Evolutionary conservation across 64 coral and sea anemone species (phyloP).

Genomic region (Pocillopora verrucosa): DNA sequence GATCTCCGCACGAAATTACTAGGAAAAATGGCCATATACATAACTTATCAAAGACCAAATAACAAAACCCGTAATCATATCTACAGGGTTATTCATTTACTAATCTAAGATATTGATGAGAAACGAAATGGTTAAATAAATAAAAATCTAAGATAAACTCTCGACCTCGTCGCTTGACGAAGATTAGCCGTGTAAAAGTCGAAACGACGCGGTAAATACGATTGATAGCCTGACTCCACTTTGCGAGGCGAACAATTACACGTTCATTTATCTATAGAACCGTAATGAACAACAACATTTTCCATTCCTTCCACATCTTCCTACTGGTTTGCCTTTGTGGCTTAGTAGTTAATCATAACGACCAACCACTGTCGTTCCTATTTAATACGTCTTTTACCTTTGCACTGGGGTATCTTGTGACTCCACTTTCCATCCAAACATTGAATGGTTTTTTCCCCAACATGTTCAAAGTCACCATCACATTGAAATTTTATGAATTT

Average conservation of each 20-base stretch:
- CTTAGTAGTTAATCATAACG: no score
- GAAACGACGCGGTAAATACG: no score
- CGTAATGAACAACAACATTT: not conserved
- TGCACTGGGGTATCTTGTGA: conserved; percentile 3
- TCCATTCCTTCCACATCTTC: not conserved
- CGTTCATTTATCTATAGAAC: not conserved
- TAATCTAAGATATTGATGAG: no score
- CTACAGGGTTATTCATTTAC: not conserved
- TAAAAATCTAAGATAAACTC: no score
- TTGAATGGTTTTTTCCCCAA: not conserved
- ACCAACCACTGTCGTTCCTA: no score
- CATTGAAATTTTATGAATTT: conserved; percentile 7
- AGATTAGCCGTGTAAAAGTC: not conserved
- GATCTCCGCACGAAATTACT: conserved; percentile 32
- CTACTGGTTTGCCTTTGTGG: no score
- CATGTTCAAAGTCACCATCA: not conserved
- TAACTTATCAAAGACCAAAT: not conserved
- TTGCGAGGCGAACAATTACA: no score
- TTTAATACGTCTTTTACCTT: no score
- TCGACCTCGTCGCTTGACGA: no score
- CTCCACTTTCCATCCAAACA: conserved; percentile 41
- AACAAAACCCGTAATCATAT: not conserved
- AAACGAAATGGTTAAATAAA: no score
- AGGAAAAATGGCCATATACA: not conserved
- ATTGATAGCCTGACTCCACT: no score